Evolutionary conservation across 1,140 invertebrate genomes (phyloP).

Genomic region (Samia ricini): DNA sequence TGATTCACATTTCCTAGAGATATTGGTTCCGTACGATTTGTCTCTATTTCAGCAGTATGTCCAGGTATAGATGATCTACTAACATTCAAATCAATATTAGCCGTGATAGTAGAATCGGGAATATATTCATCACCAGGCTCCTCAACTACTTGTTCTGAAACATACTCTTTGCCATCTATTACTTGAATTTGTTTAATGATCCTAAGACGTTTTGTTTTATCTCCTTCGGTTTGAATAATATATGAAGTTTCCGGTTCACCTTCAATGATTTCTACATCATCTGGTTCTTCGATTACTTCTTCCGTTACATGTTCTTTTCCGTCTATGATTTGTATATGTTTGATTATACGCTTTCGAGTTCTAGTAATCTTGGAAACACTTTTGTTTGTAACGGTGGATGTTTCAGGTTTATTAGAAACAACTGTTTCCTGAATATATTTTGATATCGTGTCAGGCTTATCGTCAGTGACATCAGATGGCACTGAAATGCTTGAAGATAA

Average conservation of each 20-base stretch:
- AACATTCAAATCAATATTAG: constrained; percentile 2
- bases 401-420: too few relatives aligned
- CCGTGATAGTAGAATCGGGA: constrained; percentile 2
- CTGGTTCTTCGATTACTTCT: constrained; percentile 85
- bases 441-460: too few relatives aligned
- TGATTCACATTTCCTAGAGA: too few relatives aligned
- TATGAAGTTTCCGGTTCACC: constrained; percentile 40
- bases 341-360: constrained; percentile 83
- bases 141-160: constrained; percentile 81
- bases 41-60: too few relatives aligned
- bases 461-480: too few relatives aligned
- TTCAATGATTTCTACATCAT: constrained; percentile 76
- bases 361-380: constrained; percentile 50
- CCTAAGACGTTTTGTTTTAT: constrained; percentile 80
- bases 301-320: constrained; percentile 87
- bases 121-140: constrained; percentile 6
- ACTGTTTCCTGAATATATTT: too few relatives aligned
- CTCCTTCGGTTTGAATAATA: constrained; percentile 46
- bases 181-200: constrained; percentile 85
- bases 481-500: too few relatives aligned
- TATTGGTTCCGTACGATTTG: too few relatives aligned
- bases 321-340: constrained; percentile 86
- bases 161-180: constrained; percentile 86
- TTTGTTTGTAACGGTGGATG: neutral
- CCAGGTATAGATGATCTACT: too few relatives aligned